Evolutionary conservation across 2,888 invertebrate species (phyloP).

Genomic region (Himalopsyche anomala): DNA sequence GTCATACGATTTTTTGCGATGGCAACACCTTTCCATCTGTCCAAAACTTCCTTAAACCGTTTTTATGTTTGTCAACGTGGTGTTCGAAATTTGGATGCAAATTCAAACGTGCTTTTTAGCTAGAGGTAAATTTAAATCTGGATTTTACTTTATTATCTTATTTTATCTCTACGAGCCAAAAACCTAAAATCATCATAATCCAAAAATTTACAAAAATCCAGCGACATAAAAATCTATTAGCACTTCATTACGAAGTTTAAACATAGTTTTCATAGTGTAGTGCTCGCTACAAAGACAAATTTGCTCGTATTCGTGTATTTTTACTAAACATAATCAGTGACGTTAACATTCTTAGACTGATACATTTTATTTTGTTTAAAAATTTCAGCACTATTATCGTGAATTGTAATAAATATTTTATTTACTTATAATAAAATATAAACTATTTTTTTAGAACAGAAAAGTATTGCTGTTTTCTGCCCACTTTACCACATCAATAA

Average conservation of each 20-base stretch:
- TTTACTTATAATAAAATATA: too few relatives aligned
- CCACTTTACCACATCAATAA: too few relatives aligned
- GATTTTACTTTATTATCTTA: not conserved
- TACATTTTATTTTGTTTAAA: too few relatives aligned
- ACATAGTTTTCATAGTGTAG: not conserved
- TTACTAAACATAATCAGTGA: too few relatives aligned
- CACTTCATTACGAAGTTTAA: not conserved
- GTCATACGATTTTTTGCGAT: conserved; percentile 12
- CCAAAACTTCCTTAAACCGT: conserved; percentile 16
- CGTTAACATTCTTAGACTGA: too few relatives aligned
- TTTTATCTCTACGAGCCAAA: too few relatives aligned
- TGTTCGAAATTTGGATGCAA: conserved; percentile 20
- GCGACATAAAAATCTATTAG: not conserved
- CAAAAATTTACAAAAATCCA: not conserved
- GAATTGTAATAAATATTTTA: too few relatives aligned
- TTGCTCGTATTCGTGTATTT: too few relatives aligned
- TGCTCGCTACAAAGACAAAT: not conserved
- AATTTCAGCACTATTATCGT: too few relatives aligned
- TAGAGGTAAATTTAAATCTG: conserved; percentile 2
- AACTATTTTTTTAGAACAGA: too few relatives aligned
- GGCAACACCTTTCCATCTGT: conserved; percentile 21
- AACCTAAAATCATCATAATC: too few relatives aligned
- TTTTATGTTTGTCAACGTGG: conserved; percentile 30
- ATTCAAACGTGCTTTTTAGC: conserved; percentile 23
- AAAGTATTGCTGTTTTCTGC: too few relatives aligned